phyloP scores from a whole-genome alignment of 2,888 invertebrate genomes.

The Tenodera sinensis region DNA sequence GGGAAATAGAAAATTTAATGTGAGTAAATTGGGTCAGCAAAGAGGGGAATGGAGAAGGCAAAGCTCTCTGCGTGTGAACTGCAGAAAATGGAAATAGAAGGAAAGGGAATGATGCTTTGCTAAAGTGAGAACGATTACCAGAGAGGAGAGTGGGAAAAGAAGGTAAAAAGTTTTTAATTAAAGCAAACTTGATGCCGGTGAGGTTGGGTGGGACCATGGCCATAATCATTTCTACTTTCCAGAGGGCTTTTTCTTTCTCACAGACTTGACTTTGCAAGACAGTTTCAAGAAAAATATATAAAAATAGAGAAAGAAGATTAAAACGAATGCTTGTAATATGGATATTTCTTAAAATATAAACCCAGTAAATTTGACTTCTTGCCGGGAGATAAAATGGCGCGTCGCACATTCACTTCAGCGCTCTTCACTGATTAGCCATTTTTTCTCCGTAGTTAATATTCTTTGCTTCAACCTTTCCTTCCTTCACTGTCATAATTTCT shows the following conservation, averaged over 20 bases:
- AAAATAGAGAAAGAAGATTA: background rate
- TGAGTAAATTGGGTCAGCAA: background rate
- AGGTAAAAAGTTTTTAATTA: slow-evolving; percentile 29
- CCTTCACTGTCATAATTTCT: background rate
- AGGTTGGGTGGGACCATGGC: background rate
- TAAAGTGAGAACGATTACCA: background rate
- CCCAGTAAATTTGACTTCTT: background rate
- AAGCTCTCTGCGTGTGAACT: background rate
- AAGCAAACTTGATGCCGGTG: slow-evolving; percentile 23
- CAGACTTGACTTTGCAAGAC: background rate
- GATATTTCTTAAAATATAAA: background rate
- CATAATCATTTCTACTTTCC: background rate
- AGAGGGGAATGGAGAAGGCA: background rate
- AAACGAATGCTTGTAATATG: background rate
- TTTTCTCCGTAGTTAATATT: background rate
- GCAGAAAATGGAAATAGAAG: background rate
- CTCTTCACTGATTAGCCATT: background rate
- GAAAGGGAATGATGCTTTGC: background rate
- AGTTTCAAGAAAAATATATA: background rate
- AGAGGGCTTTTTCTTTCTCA: background rate
- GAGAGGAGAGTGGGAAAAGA: background rate
- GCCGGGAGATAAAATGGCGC: background rate
- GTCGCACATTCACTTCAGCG: background rate
- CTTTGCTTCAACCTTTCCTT: background rate
- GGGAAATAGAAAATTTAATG: background rate